Conservation (phyloP, 1,140 invertebrate species). For the Anastatus disparis region DNA sequence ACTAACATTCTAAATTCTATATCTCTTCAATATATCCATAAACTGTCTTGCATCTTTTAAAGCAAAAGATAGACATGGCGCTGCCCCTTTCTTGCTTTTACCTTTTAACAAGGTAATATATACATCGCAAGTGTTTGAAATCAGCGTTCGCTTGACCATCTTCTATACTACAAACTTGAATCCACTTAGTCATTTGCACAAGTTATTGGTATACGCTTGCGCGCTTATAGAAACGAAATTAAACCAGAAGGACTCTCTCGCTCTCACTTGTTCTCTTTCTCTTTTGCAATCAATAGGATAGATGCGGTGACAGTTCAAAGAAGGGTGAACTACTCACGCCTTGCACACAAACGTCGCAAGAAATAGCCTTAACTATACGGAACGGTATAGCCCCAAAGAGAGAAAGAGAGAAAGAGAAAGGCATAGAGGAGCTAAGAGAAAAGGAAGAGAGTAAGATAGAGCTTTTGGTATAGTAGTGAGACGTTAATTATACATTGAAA, state of each 20-base stretch:
- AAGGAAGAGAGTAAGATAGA: conserved; percentile 28
- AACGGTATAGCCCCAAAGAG: background rate
- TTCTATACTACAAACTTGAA: conserved; percentile 57
- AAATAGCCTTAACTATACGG: conserved; percentile 4
- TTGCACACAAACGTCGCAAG: no score
- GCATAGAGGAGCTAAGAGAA: conserved; percentile 43
- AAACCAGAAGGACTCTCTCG: conserved; percentile 58
- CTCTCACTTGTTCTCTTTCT: no score
- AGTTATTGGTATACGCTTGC: no score
- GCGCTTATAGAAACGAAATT: conserved; percentile 63
- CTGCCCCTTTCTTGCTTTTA: no score
- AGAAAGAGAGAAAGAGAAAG: conserved; percentile 22
- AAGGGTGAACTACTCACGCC: no score
- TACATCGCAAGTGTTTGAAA: no score
- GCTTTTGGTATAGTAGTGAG: conserved; percentile 63
- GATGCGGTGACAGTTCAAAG: no score
- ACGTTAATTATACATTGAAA: conserved; percentile 70
- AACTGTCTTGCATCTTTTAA: conserved; percentile 15
- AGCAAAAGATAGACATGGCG: no score
- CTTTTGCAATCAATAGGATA: conserved; percentile 65
- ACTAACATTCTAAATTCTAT: conserved; percentile 21
- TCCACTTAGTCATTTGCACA: conserved; percentile 53
- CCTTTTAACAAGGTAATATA: conserved; percentile 31
- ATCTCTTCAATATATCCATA: conserved; percentile 33
- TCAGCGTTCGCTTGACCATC: background rate